phyloP scores from a whole-genome alignment of 1,140 invertebrate species.

The Caenorhabditis remanei region DNA sequence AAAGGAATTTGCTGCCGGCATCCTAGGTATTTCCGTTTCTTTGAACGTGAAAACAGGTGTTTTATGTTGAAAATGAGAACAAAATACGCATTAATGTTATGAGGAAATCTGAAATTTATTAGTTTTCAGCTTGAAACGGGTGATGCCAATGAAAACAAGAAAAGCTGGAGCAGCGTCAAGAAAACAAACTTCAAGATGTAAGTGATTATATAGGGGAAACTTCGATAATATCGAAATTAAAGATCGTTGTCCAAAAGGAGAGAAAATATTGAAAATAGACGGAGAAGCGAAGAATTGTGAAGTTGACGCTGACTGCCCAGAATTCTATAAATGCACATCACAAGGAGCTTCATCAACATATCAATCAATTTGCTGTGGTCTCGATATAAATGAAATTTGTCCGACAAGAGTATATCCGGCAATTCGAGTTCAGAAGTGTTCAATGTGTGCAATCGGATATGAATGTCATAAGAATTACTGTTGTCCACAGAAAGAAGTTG shows the following conservation, averaged over 20 bases:
- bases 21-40: constrained; percentile 21
- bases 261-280: neutral
- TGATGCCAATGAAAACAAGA: constrained; percentile 12
- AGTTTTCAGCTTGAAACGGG: constrained; percentile 32
- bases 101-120: neutral
- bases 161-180: neutral
- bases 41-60: neutral
- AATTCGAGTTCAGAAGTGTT: constrained; percentile 37
- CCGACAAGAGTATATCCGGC: constrained; percentile 21
- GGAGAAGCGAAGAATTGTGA: neutral
- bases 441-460: constrained; percentile 39
- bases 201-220: neutral
- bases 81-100: neutral
- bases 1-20: constrained; percentile 60
- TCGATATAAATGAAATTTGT: constrained; percentile 23
- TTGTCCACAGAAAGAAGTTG: constrained; percentile 33
- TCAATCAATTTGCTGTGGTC: neutral
- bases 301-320: constrained; percentile 3
- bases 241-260: constrained; percentile 26
- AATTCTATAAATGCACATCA: constrained; percentile 30
- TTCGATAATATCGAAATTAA: neutral
- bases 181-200: constrained; percentile 6
- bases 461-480: constrained; percentile 47
- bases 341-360: constrained; percentile 10
- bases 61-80: neutral